A percentile compares a stretch with the other conserved stretches of the same genome.
Evolutionary conservation across 1,140 invertebrate genomes (phyloP).

Genomic region (Eupristina koningsbergeri): DNA sequence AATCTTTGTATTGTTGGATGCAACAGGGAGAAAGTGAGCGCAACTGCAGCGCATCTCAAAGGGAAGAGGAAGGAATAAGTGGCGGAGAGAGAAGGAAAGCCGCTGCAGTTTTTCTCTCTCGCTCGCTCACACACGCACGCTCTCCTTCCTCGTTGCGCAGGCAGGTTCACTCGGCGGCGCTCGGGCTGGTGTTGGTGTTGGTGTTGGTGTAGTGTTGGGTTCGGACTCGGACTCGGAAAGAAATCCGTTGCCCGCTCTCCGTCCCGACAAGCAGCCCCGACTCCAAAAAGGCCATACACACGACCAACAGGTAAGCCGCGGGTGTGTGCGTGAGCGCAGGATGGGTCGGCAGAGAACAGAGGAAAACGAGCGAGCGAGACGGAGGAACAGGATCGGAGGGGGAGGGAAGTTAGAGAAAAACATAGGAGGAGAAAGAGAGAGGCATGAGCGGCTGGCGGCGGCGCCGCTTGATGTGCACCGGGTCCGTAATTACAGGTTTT

Average conservation of each 20-base stretch:
- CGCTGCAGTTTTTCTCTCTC: background rate
- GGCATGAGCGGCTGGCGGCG: slow-evolving; percentile 62
- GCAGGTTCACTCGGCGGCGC: slow-evolving; percentile 19
- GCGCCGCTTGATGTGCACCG: slow-evolving; percentile 71
- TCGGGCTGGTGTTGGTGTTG: no score
- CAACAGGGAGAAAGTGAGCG: slow-evolving; percentile 1
- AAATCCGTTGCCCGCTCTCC: slow-evolving; percentile 43
- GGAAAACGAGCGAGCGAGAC: slow-evolving; percentile 37
- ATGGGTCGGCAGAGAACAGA: slow-evolving; percentile 48
- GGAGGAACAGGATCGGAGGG: slow-evolving; percentile 34
- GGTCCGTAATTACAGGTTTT: slow-evolving; percentile 73
- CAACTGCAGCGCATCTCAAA: background rate
- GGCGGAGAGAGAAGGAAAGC: slow-evolving; percentile 9
- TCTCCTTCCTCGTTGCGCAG: no score
- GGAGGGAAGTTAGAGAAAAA: slow-evolving; percentile 43
- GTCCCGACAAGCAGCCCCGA: background rate
- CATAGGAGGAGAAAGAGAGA: slow-evolving; percentile 29
- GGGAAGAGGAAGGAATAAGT: background rate
- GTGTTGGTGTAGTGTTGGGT: slow-evolving; percentile 1
- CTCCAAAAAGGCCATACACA: slow-evolving; percentile 26
- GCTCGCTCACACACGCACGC: background rate
- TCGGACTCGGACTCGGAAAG: slow-evolving; percentile 22
- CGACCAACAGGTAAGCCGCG: slow-evolving; percentile 35
- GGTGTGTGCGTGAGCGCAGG: slow-evolving; percentile 4
- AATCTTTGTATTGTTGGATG: slow-evolving; percentile 28